Base-by-base conservation (phyloP, 2,888 invertebrate species). In the Thysanoteuthis rhombus region DNA sequence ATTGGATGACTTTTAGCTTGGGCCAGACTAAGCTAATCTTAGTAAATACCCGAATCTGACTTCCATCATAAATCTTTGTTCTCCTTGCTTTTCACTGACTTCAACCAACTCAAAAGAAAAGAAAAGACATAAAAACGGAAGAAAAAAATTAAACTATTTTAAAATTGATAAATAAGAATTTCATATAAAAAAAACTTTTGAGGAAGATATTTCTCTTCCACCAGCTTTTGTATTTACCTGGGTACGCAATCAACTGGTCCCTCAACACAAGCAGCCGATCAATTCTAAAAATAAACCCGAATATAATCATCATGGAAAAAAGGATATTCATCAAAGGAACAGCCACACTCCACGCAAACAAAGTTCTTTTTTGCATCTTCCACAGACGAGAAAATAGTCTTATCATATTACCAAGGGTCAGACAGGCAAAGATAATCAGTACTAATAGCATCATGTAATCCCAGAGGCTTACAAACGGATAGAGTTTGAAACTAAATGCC, bases 391-490 rank as follows among this genome's bases (percentile, higher is more conserved):
- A 42, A 42, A 93, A 92, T 58, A 93, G 38, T n/a, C 93, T 90
- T 10, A 93, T 93, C 16, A 93, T 58, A 32, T 93, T 75, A 58
- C 38, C 36, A 5, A 95, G 32, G 10, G 94, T 90, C 0, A 92
- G 6, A 4, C 40, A 45, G 8, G 42, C 40, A 93, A 95, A 95
- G n/a, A 95, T 28, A 5, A 95, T 39, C 92, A 95, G 94, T 3
- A 95, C 47, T 19, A 94, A 93, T 0, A 95, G 93, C n/a, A 95
- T 45, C 10, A 95, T 22, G 93, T 94, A 95, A 89, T 95, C 95
- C 94, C 95, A 95, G 3, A 93, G 93, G 47, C 93, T 92, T 32
- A 94, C 93, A 93, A 95, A 95, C 0, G 95, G 95, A 93, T 95
- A 95, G 92, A 94, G 93, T 39, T 94, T 93, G 32, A 94, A 94